Evolutionary conservation across 30 jellyfish, hydroid and myxozoan species (phyloP), one percentile per base, ranked within the genome.

Genomic region (Clytia hemisphaerica): DNA sequence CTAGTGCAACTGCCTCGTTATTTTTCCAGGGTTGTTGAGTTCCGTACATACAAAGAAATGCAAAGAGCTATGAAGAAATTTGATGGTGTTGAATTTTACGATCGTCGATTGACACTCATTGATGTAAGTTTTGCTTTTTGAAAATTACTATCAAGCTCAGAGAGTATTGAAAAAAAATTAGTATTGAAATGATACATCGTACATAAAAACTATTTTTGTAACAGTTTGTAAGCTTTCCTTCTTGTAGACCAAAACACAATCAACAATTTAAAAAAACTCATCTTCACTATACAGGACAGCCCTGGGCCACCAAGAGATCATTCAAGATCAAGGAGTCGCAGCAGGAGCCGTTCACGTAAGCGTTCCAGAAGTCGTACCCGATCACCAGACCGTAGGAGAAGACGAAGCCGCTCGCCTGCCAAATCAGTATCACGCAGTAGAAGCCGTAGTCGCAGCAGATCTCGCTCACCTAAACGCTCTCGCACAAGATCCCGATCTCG

Each of bases 21-120:
- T n/a, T n/a, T n/a, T 78, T 87, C 16, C 59, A 89, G 98, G 0
- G 98, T 89, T 71, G 98, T 89, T 22, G 98, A 89, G 60, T 89
- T 89, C 60, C 88, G 93, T 21, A 24, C 90, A 5, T 81, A 75
- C 81, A 62, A 77, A 46, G 98, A 89, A 34, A 76, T 89, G 53
- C 78, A 80, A 49, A 79, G 83, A 15, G 92, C 98, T 3, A 55
- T 89, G 28, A 61, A 87, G 28, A 89, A 81, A 46, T 81, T 89
- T 15, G 98, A 89, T 60, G 95, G 95, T 15, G 37, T 87, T 12
- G 94, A 89, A 24, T 72, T 89, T 0, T 74, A 80, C 62, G 98
- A 93, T 33, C 91, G 88, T 32, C 82, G 95, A 5, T 59, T 89
- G 32, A 47, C 85, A 24, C 85, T 89, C n/a, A 81, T 89, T 46